These are phyloP conservation scores for Leptopilina clavipes DNA, from an alignment of 1,140 invertebrate genomes.

Conservation along the genomic window DNA sequence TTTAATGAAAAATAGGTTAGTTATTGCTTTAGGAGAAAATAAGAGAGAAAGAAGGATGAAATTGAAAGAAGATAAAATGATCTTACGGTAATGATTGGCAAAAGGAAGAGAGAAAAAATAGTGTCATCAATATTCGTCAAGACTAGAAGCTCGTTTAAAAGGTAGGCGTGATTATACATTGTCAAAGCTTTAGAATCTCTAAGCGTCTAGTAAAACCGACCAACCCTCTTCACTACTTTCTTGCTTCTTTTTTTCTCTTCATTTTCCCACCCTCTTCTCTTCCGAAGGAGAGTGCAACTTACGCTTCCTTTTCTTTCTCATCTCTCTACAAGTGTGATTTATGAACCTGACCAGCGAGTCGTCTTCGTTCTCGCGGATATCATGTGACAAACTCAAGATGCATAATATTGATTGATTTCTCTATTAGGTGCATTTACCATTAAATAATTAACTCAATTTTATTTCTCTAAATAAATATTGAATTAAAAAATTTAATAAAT, in stretches of 20 bases:
- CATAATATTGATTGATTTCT: neutral
- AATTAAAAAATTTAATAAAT: too few relatives aligned
- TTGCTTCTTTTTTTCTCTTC: neutral
- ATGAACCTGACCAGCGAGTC: neutral
- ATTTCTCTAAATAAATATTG: too few relatives aligned
- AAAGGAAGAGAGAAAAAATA: slow-evolving; percentile 10
- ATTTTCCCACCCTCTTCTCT: neutral
- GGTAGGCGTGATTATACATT: slow-evolving; percentile 15
- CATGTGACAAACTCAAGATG: neutral
- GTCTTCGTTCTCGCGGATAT: neutral
- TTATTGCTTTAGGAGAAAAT: neutral
- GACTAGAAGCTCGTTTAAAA: neutral
- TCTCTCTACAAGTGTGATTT: neutral
- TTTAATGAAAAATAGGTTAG: neutral
- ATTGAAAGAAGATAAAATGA: slow-evolving; percentile 21
- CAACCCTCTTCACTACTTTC: slow-evolving; percentile 4
- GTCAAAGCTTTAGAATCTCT: slow-evolving; percentile 6
- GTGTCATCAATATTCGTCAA: slow-evolving; percentile 26
- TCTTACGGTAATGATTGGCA: neutral
- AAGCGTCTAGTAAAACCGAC: neutral
- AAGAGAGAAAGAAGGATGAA: neutral
- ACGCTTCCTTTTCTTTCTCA: neutral
- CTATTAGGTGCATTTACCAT: neutral
- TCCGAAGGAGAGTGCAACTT: neutral
- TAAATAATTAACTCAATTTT: too few relatives aligned